phyloP scores from a whole-genome alignment of 2,888 invertebrate species.

The Drosophila monieri region DNA sequence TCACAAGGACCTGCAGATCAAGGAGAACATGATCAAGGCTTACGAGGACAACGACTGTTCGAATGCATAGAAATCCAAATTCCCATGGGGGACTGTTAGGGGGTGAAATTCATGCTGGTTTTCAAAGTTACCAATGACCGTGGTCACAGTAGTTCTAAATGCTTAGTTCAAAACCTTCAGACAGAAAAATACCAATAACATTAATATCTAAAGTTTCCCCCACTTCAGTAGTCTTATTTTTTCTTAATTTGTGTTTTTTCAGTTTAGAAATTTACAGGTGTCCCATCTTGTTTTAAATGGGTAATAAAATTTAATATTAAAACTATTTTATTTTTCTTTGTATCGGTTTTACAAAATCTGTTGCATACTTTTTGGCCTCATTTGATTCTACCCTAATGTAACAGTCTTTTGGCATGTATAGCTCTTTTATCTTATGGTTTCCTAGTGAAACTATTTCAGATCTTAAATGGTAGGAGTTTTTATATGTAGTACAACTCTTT shows the following conservation, averaged over 20 bases:
- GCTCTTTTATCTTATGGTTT: neutral
- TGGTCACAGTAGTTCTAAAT: conserved; percentile 3
- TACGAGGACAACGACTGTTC: conserved; percentile 64
- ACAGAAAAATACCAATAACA: conserved; percentile 7
- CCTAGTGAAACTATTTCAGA: too few relatives aligned
- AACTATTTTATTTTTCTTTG: neutral
- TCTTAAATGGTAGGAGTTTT: too few relatives aligned
- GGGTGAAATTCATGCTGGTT: neutral
- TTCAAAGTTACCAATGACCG: neutral
- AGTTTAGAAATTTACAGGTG: neutral
- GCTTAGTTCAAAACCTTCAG: neutral
- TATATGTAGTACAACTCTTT: too few relatives aligned
- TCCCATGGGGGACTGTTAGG: too few relatives aligned
- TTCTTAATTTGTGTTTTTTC: neutral
- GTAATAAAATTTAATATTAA: too few relatives aligned
- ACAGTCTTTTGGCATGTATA: too few relatives aligned
- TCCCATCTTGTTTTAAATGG: too few relatives aligned
- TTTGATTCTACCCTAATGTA: too few relatives aligned
- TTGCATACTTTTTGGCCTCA: neutral
- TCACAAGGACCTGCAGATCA: conserved; percentile 74
- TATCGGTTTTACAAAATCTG: neutral
- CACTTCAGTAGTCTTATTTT: neutral
- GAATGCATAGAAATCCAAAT: conserved; percentile 42
- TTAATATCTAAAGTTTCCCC: neutral
- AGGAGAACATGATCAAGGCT: conserved; percentile 56